Evolutionary conservation across 2,888 invertebrate species (phyloP), one percentile per base, ranked within the genome.

Genomic region (Maniola hyperantus): DNA sequence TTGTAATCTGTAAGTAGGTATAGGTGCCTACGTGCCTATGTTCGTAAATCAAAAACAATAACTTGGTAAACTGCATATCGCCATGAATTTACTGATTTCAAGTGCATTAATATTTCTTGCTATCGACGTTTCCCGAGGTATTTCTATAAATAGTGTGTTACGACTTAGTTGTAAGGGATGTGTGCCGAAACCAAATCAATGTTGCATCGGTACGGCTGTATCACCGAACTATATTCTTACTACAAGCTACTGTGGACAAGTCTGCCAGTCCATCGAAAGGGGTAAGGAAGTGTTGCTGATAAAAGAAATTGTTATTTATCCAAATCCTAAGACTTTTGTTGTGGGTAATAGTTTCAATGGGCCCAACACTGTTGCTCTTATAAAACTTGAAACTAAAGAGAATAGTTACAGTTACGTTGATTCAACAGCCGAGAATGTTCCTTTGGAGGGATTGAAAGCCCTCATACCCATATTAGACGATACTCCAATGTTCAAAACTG

Each of bases 191-290:
- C 48, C 72, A 0, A 66, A 73, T 2, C 73, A 74, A 53, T 80
- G 80, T 71, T 88, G 87, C 65, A 61, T 83, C 20, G 88, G 85
- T 6, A 82, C 82, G 13, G 72, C 79, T 26, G 74, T 88, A 65
- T 73, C 75, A 39, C 75, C 78, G 0, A 77, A 79, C 55, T 72
- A 82, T 44, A 74, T 82, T 6, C 57, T 88, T 51, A 84, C 87
- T 10, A 83, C 85, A 0, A 74, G 79, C 2, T 76, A 70, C 65
- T 88, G 89, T 67, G 85, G 85, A n/a, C 63, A 74, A 67, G 74
- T 74, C 2, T 88, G 87, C 73, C 68, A 79, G 53, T 74, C 60
- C 8, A 71, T 83, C 7, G 60, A 71, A 26, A 66, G 63, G 7
- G 26, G 65, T 13, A 48, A 50, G 26, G 55, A 44, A 13, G 46